Percentiles rank a stretch among this genome's conserved stretches.
Evolutionary conservation across 2,797 vertebrate genomes (phyloP).

Genomic region (Periparus ater): DNA sequence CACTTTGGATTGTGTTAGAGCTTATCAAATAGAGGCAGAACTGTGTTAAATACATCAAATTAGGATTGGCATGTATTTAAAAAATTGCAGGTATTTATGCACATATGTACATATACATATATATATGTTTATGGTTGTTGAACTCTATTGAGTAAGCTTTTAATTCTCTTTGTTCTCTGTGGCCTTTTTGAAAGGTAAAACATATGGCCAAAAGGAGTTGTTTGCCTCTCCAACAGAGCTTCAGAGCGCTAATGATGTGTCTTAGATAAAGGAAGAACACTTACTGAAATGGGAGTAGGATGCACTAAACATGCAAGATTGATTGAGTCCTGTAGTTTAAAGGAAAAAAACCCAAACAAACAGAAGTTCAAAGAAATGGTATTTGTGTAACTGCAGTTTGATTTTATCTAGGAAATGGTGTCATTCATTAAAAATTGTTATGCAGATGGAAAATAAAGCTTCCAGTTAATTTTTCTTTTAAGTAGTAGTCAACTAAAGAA

Average conservation of each 20-base stretch:
- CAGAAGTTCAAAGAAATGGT: neutral
- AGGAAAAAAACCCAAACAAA: neutral
- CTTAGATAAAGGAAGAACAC: neutral
- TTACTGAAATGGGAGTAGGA: neutral
- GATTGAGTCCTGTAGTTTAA: neutral
- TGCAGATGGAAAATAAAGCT: neutral
- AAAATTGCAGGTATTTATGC: neutral
- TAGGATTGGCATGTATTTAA: neutral
- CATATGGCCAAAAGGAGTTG: neutral
- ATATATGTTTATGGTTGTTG: neutral
- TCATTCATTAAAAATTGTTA: neutral
- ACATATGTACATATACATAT: rapidly evolving
- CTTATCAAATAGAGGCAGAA: neutral
- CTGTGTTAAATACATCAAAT: neutral
- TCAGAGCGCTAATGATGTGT: neutral
- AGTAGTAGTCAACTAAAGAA: neutral
- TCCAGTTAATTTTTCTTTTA: neutral
- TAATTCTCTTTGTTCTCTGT: neutral
- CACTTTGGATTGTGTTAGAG: neutral
- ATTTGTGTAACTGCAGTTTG: neutral
- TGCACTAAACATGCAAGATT: neutral
- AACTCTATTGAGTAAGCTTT: neutral
- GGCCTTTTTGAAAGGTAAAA: neutral
- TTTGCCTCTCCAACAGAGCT: neutral
- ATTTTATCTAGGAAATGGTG: neutral